These are phyloP conservation scores for Dreissena rostriformis DNA, from an alignment of 1,140 invertebrate species.

Conservation along the genomic window DNA sequence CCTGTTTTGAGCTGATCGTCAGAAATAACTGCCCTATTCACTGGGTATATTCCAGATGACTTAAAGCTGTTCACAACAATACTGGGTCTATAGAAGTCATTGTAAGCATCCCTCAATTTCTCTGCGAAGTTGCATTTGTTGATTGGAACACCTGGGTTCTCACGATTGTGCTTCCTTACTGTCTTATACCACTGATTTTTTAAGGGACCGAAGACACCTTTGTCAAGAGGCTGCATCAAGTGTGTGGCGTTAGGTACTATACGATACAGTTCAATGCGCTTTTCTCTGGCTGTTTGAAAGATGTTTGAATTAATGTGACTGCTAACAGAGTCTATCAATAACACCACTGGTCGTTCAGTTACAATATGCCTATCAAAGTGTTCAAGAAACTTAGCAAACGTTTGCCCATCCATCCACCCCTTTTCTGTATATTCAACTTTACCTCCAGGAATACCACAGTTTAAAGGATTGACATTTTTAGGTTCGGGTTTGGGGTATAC, in stretches of 20 bases:
- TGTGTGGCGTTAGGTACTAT: no score
- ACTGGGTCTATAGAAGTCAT: background rate
- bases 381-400: background rate
- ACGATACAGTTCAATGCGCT: no score
- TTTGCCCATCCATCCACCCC: background rate
- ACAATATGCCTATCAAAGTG: no score
- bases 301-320: no score
- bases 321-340: background rate
- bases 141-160: background rate
- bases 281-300: no score
- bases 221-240: no score
- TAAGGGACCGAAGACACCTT: constrained; percentile 13
- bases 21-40: no score
- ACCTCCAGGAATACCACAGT: background rate
- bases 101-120: background rate
- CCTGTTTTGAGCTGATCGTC: no score
- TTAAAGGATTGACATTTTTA: background rate
- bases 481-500: background rate
- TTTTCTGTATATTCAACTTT: background rate
- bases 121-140: background rate
- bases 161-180: background rate
- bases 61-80: constrained; percentile 46
- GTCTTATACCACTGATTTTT: background rate
- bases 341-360: no score
- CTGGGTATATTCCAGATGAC: no score